Percentiles rank a stretch among this genome's conserved stretches.
Conservation (phyloP, 2,113 vertebrate genomes). For the Tetraodon nigroviridis region DNA sequence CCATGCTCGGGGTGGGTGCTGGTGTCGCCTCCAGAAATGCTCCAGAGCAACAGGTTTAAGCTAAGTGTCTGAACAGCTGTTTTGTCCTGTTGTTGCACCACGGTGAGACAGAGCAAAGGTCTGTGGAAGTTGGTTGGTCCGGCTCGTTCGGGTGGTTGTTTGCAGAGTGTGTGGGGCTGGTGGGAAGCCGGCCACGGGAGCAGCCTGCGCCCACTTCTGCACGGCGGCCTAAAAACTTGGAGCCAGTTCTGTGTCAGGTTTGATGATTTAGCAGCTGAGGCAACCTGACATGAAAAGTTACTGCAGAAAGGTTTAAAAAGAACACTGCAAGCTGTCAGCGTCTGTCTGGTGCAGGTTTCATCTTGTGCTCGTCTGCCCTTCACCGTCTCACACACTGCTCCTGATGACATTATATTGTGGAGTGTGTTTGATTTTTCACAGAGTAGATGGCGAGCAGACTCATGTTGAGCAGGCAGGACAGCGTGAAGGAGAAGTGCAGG, state of each 20-base stretch:
- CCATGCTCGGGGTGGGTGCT: constrained; percentile 26
- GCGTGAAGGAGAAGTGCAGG: constrained; percentile 24
- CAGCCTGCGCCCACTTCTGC: neutral
- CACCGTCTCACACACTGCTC: constrained; percentile 4
- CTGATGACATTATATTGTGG: constrained; percentile 14
- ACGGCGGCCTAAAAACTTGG: neutral
- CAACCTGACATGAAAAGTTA: too few relatives aligned
- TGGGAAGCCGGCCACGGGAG: neutral
- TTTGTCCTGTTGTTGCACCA: neutral
- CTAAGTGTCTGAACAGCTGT: constrained; percentile 23
- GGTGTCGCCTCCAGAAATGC: neutral
- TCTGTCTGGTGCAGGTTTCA: too few relatives aligned
- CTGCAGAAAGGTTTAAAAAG: too few relatives aligned
- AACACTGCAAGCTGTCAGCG: too few relatives aligned
- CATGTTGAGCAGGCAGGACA: constrained; percentile 16
- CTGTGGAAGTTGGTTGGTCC: neutral
- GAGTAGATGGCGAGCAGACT: constrained; percentile 12
- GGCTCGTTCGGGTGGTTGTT: neutral
- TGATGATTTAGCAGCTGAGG: too few relatives aligned
- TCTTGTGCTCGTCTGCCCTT: neutral
- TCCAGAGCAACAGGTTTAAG: constrained; percentile 58
- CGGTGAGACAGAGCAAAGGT: neutral
- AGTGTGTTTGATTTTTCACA: constrained; percentile 12
- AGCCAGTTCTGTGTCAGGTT: neutral
- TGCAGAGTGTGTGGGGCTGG: neutral